A percentile compares a stretch with the other conserved stretches of the same genome.
Conservation (phyloP, 2,113 vertebrate species). For the Machaerirhynchus nigripectus region DNA sequence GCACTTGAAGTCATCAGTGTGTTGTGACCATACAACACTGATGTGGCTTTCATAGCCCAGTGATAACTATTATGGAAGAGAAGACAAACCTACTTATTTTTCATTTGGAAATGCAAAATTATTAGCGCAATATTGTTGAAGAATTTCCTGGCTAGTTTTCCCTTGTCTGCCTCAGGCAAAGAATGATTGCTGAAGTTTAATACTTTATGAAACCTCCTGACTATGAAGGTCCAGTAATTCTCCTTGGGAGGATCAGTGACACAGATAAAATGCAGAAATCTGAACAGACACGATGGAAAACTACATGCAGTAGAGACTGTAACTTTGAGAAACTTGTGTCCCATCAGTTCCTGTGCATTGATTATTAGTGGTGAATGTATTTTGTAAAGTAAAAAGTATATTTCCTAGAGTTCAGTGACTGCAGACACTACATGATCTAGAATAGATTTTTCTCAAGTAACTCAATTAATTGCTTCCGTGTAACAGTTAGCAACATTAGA, state of each 20-base stretch:
- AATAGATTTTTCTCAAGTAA: background rate
- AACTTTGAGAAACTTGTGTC: background rate
- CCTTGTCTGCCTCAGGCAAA: slow-evolving; percentile 40
- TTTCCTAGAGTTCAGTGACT: background rate
- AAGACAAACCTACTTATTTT: slow-evolving; percentile 61
- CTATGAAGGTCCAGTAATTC: slow-evolving; percentile 11
- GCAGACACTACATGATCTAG: background rate
- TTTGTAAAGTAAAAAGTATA: background rate
- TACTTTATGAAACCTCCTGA: slow-evolving; percentile 57
- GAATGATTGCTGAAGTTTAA: slow-evolving; percentile 57
- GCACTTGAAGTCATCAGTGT: background rate
- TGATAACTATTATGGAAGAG: slow-evolving; percentile 42
- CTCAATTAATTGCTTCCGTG: background rate
- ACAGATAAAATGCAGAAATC: slow-evolving; percentile 41
- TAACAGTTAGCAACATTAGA: background rate
- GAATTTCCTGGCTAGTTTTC: slow-evolving; percentile 60
- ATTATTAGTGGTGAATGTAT: background rate
- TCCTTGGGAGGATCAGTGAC: slow-evolving; percentile 23
- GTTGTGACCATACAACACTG: background rate
- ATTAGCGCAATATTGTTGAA: slow-evolving; percentile 51
- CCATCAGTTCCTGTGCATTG: background rate
- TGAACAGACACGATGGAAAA: background rate
- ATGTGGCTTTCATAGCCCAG: slow-evolving; percentile 25
- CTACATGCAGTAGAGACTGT: background rate
- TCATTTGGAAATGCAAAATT: slow-evolving; percentile 52